Evolutionary conservation across 2,113 vertebrate genomes (phyloP).

Genomic region (Myanophis thanlyinensis): DNA sequence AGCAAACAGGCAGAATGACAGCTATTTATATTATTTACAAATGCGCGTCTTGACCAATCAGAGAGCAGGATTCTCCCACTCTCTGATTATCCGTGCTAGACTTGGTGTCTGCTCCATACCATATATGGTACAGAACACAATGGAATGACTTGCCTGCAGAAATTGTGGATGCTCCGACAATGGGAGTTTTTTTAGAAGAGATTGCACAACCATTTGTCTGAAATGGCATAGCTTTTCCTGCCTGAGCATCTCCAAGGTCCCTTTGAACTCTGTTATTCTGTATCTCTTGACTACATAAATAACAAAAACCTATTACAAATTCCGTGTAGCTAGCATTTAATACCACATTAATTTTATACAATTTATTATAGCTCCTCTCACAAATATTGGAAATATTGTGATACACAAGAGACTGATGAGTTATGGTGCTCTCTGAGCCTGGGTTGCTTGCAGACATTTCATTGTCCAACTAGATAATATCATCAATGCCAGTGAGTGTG

Average conservation of each 20-base stretch:
- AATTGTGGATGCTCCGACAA: not conserved
- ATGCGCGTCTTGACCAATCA: no score
- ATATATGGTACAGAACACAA: no score
- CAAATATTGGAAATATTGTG: not conserved
- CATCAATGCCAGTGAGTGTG: no score
- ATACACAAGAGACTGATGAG: not conserved
- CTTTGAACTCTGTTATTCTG: not conserved
- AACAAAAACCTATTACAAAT: not conserved
- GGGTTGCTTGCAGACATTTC: no score
- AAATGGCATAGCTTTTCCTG: not conserved
- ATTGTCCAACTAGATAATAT: no score
- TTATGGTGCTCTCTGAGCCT: no score
- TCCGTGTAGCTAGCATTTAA: not conserved
- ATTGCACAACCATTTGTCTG: not conserved
- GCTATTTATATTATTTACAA: no score
- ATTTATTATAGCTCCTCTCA: not conserved
- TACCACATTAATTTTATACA: not conserved
- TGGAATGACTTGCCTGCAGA: not conserved
- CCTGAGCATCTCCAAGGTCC: not conserved
- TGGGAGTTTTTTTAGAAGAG: not conserved
- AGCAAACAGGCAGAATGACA: no score
- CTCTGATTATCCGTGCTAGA: no score
- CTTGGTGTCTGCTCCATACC: no score
- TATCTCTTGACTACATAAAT: not conserved
- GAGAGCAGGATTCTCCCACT: no score